Conservation (phyloP, 2,888 invertebrate species). For the Macrophya annulata region DNA sequence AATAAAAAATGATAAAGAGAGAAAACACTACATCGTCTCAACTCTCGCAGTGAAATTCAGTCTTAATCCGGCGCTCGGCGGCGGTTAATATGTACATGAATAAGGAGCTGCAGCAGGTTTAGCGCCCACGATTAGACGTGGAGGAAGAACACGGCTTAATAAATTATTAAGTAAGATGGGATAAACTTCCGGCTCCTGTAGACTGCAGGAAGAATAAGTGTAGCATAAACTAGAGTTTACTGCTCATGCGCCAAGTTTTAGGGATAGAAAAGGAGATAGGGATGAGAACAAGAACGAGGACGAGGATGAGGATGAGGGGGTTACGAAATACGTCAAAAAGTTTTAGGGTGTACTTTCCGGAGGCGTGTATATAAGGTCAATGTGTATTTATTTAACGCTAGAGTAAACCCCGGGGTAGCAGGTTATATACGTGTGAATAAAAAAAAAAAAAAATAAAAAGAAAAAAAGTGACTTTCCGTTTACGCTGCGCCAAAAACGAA, state of each 20-base stretch:
- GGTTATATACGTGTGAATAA: background rate
- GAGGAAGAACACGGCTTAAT: conserved; percentile 26
- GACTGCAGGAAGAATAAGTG: conserved; percentile 18
- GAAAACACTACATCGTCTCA: background rate
- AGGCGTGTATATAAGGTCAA: conserved; percentile 13
- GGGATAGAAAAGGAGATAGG: background rate
- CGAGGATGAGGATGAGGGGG: background rate
- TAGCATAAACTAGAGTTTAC: background rate
- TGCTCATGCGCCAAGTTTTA: conserved; percentile 27
- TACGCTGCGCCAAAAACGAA: background rate
- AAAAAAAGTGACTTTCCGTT: background rate
- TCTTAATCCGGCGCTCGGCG: conserved; percentile 32
- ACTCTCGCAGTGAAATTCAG: background rate
- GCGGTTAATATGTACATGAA: conserved; percentile 45
- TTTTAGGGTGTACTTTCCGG: conserved; percentile 13
- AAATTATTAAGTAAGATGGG: conserved; percentile 49
- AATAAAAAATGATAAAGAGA: too few species aligned
- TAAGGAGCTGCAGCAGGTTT: conserved; percentile 42
- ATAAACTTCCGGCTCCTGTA: conserved; percentile 40
- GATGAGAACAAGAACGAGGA: too few species aligned
- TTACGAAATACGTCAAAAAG: conserved; percentile 1
- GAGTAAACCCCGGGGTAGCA: background rate
- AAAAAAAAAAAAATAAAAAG: background rate
- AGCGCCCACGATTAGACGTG: conserved; percentile 31
- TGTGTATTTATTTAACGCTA: conserved; percentile 31